Evolutionary conservation across 2,797 vertebrate genomes (phyloP).

Genomic region (Sebastiscus albofasciatus): DNA sequence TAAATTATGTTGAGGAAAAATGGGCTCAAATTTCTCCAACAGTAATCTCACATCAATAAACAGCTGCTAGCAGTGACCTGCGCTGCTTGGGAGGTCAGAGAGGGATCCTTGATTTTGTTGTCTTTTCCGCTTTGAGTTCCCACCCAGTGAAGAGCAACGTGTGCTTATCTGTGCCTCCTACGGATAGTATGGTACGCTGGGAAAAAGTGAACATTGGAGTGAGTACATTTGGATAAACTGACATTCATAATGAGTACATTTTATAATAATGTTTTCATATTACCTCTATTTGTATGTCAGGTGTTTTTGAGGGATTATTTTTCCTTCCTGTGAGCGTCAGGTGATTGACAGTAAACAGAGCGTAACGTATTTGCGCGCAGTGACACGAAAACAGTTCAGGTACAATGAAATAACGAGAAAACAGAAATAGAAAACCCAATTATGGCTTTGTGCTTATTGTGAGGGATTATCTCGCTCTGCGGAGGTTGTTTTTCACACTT

Average conservation of each 20-base stretch:
- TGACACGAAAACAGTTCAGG: constrained; percentile 28
- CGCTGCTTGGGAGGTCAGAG: constrained; percentile 33
- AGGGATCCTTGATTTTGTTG: constrained; percentile 46
- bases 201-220: background rate
- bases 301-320: constrained; percentile 29
- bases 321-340: background rate
- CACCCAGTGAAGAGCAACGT: constrained; percentile 24
- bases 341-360: constrained; percentile 52
- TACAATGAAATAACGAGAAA: constrained; percentile 21
- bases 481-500: constrained; percentile 10
- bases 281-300: background rate
- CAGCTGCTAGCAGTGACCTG: constrained; percentile 63
- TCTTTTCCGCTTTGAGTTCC: constrained; percentile 64
- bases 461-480: constrained; percentile 45
- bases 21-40: constrained; percentile 47
- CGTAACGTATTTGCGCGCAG: background rate
- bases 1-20: constrained; percentile 59
- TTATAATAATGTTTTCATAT: background rate
- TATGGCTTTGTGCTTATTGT: constrained; percentile 37
- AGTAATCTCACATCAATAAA: constrained; percentile 71
- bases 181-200: background rate
- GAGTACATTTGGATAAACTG: background rate
- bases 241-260: background rate
- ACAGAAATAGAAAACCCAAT: constrained; percentile 35
- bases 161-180: background rate